A percentile compares a stretch with the other conserved stretches of the same genome.
Conservation (phyloP, 2,797 vertebrate species). For the Fratercula arctica region DNA sequence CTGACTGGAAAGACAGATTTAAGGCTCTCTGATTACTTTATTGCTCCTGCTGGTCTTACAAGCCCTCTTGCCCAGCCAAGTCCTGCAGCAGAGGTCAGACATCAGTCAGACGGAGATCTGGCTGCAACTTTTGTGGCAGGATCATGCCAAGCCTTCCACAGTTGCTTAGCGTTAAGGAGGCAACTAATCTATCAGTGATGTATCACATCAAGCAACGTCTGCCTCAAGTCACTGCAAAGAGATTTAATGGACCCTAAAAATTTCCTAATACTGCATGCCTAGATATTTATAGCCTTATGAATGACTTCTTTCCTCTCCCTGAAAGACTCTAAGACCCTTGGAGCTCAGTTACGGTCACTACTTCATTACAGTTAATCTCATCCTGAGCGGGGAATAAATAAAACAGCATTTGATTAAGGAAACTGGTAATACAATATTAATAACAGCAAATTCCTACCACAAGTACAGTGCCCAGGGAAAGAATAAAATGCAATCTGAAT, state of each 20-base stretch:
- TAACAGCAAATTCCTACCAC: not conserved
- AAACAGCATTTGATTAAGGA: not conserved
- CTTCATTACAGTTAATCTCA: not conserved
- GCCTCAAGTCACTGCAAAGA: not conserved
- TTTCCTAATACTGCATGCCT: not conserved
- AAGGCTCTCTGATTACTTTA: not conserved
- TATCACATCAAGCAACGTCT: not conserved
- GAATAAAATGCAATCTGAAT: not conserved
- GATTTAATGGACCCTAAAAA: not conserved
- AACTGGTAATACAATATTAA: not conserved
- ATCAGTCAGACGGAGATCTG: not conserved
- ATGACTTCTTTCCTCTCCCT: not conserved
- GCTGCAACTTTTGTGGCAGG: not conserved
- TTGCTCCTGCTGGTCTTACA: not conserved
- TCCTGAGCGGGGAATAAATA: not conserved
- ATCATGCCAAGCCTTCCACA: not conserved
- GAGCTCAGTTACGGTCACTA: not conserved
- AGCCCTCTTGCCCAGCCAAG: not conserved
- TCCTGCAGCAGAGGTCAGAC: not conserved
- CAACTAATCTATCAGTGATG: not conserved
- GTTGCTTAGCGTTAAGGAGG: not conserved
- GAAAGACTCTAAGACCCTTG: not conserved
- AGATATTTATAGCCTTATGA: not conserved
- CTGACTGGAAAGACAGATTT: not conserved
- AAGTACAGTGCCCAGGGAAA: not conserved